phyloP scores from a whole-genome alignment of 2,888 invertebrate species.

The Lymantria dispar region DNA sequence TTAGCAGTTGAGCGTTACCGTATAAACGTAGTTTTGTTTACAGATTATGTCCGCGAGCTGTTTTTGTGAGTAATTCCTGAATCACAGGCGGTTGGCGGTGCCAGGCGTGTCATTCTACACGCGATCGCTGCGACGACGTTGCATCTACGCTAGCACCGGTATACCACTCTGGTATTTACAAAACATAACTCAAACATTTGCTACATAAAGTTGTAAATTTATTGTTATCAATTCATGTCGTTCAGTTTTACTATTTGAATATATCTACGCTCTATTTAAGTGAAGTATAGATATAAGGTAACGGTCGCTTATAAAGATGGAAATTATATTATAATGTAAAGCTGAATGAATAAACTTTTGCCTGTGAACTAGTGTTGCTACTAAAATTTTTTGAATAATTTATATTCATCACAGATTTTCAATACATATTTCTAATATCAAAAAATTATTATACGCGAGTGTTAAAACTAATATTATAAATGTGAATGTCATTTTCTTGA shows the following conservation, averaged over 20 bases:
- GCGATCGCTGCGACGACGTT: slow-evolving; percentile 57
- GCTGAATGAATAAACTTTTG: no score
- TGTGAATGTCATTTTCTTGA: no score
- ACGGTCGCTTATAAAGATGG: no score
- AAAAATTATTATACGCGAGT: no score
- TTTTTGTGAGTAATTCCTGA: slow-evolving; percentile 67
- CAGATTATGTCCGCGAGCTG: slow-evolving; percentile 49
- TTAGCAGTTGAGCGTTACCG: slow-evolving; percentile 13
- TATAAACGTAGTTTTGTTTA: slow-evolving; percentile 56
- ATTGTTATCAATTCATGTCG: slow-evolving; percentile 39
- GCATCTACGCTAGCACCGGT: slow-evolving; percentile 51
- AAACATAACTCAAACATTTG: slow-evolving; percentile 50
- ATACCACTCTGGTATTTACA: slow-evolving; percentile 41
- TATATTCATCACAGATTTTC: no score
- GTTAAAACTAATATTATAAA: no score
- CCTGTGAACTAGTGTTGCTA: no score
- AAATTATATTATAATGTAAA: no score
- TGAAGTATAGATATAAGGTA: not conserved
- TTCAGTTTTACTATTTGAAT: slow-evolving; percentile 48
- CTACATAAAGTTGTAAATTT: slow-evolving; percentile 51
- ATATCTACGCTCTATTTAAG: slow-evolving; percentile 8
- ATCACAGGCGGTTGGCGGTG: slow-evolving; percentile 69
- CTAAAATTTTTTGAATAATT: no score
- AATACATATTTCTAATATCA: no score
- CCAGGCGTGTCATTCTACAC: slow-evolving; percentile 76